phyloP scores from a whole-genome alignment of 1,140 invertebrate species.

The Contarinia nasturtii region DNA sequence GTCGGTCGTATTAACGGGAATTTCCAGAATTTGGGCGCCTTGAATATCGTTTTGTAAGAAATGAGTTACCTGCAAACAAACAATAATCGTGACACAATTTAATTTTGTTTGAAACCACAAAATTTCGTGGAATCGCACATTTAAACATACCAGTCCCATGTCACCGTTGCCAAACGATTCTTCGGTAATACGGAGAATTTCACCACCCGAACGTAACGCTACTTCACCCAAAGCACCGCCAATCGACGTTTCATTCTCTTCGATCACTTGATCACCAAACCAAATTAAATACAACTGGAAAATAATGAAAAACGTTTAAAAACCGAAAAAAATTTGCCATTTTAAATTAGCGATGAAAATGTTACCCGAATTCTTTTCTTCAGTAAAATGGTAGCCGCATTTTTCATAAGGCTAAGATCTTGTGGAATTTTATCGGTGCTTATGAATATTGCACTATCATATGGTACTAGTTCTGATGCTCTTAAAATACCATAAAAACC shows the following conservation, averaged over 20 bases:
- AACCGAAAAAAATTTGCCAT: too few relatives aligned
- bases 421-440: constrained; percentile 26
- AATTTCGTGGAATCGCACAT: neutral
- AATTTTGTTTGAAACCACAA: too few relatives aligned
- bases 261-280: constrained; percentile 14
- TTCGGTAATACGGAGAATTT: constrained; percentile 16
- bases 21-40: constrained; percentile 17
- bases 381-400: constrained; percentile 25
- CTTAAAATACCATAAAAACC: constrained; percentile 20
- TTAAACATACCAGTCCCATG: neutral
- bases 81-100: neutral
- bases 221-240: constrained; percentile 19
- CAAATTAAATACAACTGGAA: constrained; percentile 18
- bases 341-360: too few relatives aligned
- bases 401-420: constrained; percentile 26
- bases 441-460: constrained; percentile 35
- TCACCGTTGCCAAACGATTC: neutral
- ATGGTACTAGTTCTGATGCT: constrained; percentile 30
- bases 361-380: constrained; percentile 32
- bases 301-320: neutral
- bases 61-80: neutral
- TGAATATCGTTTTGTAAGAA: constrained; percentile 3
- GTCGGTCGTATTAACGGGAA: constrained; percentile 19
- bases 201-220: constrained; percentile 20
- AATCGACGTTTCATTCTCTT: constrained; percentile 18